A percentile compares a stretch with the other conserved stretches of the same genome.
phyloP scores from a whole-genome alignment of 2,797 vertebrate genomes.

The Premnoplex brunnescens region DNA sequence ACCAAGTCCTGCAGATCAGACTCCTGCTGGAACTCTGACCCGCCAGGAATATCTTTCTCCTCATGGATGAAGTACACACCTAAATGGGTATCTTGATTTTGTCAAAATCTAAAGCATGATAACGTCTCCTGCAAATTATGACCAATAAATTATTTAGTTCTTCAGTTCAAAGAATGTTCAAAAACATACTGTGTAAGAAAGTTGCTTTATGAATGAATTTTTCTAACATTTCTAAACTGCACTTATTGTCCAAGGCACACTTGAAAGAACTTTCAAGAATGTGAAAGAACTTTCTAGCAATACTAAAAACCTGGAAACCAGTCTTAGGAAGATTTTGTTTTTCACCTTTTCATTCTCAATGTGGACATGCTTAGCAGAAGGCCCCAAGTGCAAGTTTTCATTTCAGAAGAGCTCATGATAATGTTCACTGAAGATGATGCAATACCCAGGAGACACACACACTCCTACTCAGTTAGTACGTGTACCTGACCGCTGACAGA shows the following conservation, averaged over 20 bases:
- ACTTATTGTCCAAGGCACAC: background rate
- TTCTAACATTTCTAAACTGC: background rate
- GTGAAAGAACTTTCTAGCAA: background rate
- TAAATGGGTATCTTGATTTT: background rate
- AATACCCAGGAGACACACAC: background rate
- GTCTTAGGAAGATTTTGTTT: background rate
- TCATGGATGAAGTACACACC: background rate
- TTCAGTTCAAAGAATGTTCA: background rate
- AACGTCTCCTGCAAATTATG: background rate
- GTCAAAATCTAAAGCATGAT: background rate
- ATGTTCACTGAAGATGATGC: background rate
- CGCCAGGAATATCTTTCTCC: background rate
- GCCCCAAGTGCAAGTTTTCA: background rate
- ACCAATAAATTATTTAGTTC: background rate
- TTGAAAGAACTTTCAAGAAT: background rate
- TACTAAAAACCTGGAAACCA: background rate
- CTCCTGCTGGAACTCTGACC: background rate
- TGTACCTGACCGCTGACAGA: background rate
- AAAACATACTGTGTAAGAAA: background rate
- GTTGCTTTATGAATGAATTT: background rate
- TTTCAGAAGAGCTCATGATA: background rate
- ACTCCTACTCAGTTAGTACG: background rate
- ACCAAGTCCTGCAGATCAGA: background rate
- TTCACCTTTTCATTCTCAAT: background rate
- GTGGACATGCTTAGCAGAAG: background rate